These are phyloP conservation scores for Drosophila biarmipes DNA, from an alignment of 1,140 invertebrate species.

Conservation along the genomic window DNA sequence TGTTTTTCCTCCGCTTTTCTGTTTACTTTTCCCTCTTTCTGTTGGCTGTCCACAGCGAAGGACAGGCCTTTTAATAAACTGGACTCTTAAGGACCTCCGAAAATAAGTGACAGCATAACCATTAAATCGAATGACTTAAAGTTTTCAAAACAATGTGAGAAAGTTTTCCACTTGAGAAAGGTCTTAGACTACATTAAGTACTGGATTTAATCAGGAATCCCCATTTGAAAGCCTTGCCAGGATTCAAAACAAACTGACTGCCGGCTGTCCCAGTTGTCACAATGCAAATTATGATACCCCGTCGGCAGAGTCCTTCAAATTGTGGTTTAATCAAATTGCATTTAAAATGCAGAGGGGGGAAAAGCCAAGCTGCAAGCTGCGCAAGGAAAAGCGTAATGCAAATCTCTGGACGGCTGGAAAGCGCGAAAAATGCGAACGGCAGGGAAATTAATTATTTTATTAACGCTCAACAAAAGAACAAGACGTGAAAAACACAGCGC, in stretches of 20 bases:
- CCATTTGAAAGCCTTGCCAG: neutral
- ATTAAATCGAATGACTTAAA: conserved; percentile 46
- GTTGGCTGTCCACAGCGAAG: conserved; percentile 18
- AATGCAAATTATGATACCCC: conserved; percentile 36
- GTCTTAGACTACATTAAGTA: neutral
- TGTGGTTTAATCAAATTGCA: conserved; percentile 56
- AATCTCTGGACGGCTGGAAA: conserved; percentile 30
- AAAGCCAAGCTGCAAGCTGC: neutral
- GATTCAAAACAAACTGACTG: conserved; percentile 50
- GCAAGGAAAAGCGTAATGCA: conserved; percentile 27
- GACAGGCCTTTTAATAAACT: conserved; percentile 47
- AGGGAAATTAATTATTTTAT: conserved; percentile 44
- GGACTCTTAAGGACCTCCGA: conserved; percentile 30
- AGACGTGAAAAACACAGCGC: neutral
- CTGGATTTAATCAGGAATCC: neutral
- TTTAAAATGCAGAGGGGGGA: conserved; percentile 26
- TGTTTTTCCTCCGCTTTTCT: conserved; percentile 41
- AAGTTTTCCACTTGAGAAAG: conserved; percentile 1
- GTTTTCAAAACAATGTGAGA: conserved; percentile 8
- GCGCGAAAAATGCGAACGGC: conserved; percentile 19
- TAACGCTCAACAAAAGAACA: conserved; percentile 37
- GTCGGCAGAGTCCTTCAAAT: conserved; percentile 21
- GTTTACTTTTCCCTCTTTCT: conserved; percentile 9
- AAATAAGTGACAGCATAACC: conserved; percentile 54
- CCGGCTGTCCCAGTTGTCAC: conserved; percentile 41